These are phyloP conservation scores for Luehdorfia chinensis DNA, from an alignment of 1,140 invertebrate genomes.

Conservation along the genomic window DNA sequence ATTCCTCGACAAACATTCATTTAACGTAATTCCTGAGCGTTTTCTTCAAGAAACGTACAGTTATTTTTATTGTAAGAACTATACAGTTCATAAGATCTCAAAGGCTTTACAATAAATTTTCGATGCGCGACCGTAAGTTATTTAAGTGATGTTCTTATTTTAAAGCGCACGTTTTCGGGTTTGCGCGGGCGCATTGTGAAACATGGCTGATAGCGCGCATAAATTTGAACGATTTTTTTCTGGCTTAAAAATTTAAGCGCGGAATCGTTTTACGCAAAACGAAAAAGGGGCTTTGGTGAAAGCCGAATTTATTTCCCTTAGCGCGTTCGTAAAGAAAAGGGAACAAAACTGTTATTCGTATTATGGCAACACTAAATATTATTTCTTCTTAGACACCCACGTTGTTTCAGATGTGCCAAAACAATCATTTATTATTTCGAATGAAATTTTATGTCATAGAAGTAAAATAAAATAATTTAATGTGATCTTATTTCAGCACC, in stretches of 20 bases:
- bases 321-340: conserved; percentile 9
- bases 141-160: conserved; percentile 57
- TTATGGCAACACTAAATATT: not conserved
- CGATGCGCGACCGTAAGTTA: conserved; percentile 46
- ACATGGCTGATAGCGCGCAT: conserved; percentile 50
- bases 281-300: conserved; percentile 45
- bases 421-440: too few relatives aligned
- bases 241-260: conserved; percentile 37
- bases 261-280: conserved; percentile 50
- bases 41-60: too few relatives aligned
- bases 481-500: too few relatives aligned
- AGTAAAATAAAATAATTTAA: too few relatives aligned
- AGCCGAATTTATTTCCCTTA: conserved; percentile 32
- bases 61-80: conserved; percentile 15
- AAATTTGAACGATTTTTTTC: conserved; percentile 57
- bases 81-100: conserved; percentile 8
- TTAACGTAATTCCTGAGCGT: too few relatives aligned
- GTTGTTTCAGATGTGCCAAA: too few relatives aligned
- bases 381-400: too few relatives aligned
- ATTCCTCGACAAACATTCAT: too few relatives aligned
- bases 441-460: too few relatives aligned
- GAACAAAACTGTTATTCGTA: conserved; percentile 19
- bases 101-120: conserved; percentile 44
- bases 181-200: conserved; percentile 46
- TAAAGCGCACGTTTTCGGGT: conserved; percentile 48